Percentiles rank a stretch among this genome's conserved stretches.
Conservation (phyloP, 1,140 invertebrate genomes). For the Parasteatoda tepidariorum region DNA sequence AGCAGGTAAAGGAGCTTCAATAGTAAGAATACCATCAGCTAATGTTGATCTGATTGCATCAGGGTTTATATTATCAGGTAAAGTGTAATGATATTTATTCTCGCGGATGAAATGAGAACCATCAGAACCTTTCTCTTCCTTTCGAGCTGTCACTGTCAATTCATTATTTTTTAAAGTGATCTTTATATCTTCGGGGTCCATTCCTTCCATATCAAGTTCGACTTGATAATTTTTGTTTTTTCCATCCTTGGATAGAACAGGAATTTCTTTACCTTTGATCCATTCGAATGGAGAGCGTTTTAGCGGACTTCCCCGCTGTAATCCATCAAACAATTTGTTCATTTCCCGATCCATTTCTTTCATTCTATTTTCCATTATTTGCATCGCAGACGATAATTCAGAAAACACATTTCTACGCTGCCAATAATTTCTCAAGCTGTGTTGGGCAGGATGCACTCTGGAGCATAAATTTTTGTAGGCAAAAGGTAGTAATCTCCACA, state of each 20-base stretch:
- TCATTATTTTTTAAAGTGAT: conserved; percentile 64
- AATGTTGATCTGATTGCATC: conserved; percentile 55
- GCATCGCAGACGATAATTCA: conserved; percentile 42
- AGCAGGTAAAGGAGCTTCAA: conserved; percentile 52
- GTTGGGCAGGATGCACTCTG: no score
- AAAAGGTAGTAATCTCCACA: no score
- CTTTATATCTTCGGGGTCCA: conserved; percentile 66
- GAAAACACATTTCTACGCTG: conserved; percentile 16
- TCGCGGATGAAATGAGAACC: conserved; percentile 67
- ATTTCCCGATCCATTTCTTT: conserved; percentile 44
- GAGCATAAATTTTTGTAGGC: no score
- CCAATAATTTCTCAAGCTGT: conserved; percentile 6
- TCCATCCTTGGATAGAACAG: conserved; percentile 6
- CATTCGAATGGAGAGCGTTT: conserved; percentile 10
- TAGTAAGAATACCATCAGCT: conserved; percentile 32
- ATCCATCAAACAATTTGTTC: conserved; percentile 18
- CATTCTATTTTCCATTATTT: conserved; percentile 24
- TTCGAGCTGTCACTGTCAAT: conserved; percentile 64
- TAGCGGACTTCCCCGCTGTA: conserved; percentile 24
- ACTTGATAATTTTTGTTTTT: conserved; percentile 21
- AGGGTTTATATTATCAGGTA: conserved; percentile 68
- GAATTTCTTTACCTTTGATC: conserved; percentile 1
- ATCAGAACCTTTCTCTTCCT: conserved; percentile 64
- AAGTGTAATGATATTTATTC: conserved; percentile 66
- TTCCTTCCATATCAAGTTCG: conserved; percentile 63